Conservation (phyloP, 2,797 vertebrate species). For the Typhlichthys subterraneus region DNA sequence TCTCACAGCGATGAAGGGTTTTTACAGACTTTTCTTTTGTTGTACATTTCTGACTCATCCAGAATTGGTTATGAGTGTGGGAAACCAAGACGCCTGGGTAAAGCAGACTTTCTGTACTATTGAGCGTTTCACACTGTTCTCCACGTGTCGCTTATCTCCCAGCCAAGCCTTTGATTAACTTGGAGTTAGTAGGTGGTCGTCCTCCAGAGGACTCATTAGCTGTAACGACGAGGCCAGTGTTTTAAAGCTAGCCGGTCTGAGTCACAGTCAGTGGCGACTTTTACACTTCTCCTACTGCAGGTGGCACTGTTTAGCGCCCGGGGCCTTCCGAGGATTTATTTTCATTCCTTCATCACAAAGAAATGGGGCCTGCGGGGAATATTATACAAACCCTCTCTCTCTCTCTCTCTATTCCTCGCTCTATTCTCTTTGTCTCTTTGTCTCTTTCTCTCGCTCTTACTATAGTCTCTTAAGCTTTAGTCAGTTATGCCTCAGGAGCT, state of each 20-base stretch:
- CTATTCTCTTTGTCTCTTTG: not conserved
- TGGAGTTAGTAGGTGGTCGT: conserved; percentile 53
- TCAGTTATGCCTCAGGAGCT: conserved; percentile 56
- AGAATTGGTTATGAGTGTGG: conserved; percentile 6
- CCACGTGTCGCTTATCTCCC: conserved; percentile 43
- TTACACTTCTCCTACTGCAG: conserved; percentile 39
- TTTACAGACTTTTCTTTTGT: conserved; percentile 45
- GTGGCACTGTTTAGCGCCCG: conserved; percentile 28
- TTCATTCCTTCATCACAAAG: not conserved
- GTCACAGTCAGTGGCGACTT: conserved; percentile 16
- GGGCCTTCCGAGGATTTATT: conserved; percentile 23
- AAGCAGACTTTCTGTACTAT: conserved; percentile 12
- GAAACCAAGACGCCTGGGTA: conserved; percentile 19
- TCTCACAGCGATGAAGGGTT: conserved; percentile 35
- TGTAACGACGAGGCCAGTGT: conserved; percentile 58
- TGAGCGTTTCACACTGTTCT: conserved; percentile 36
- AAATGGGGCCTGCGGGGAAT: no score
- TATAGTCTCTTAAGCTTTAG: conserved; percentile 32
- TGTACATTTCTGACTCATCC: conserved; percentile 10
- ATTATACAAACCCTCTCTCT: not conserved
- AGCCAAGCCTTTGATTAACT: conserved; percentile 66
- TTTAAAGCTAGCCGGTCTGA: conserved; percentile 46
- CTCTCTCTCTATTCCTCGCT: not conserved
- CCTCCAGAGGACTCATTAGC: conserved; percentile 74
- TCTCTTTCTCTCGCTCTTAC: conserved; percentile 6